Evolutionary conservation across 1,140 invertebrate genomes (phyloP), one percentile per base, ranked within the genome.

Genomic region (Cydia splendana): DNA sequence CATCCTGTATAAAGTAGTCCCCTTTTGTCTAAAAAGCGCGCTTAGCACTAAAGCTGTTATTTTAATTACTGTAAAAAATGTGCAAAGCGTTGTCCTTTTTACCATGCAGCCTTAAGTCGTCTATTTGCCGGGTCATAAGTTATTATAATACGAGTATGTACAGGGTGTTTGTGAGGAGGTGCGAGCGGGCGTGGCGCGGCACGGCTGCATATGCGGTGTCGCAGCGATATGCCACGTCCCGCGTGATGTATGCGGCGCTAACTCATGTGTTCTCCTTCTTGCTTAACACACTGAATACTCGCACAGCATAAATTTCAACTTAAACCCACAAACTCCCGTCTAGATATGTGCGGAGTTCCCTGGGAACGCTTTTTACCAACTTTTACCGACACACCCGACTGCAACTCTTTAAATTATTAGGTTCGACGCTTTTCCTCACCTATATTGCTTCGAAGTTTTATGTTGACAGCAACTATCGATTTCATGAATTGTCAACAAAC

Each of bases 251-350:
- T 90, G 88, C 80, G 85, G 82, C 81, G 86, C 87, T 87, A 87
- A 87, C 86, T 85, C 80, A 77, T 81, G 28, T 53, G 82, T 88
- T 82, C 84, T 87, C 85, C 85, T 88, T 85, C 88, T 90, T 91
- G 85, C 88, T 88, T 87, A 86, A 81, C 87, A 88, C 83, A 81
- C 83, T 84, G 82, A 87, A 87, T 83, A 82, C 83, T 87, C 83
- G 75, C 87, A 84, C 85, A 82, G 85, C 83, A 91, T 91, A 90
- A 91, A 91, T 91, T 91, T 85, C 82, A 88, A 90, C 83, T 88
- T 84, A 87, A 90, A 87, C 85, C 85, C 84, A 83, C 85, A 88
- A 71, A 88, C 84, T 88, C 86, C 81, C 82, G 79, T 84, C 87
- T 83, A 87, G 87, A 87, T 87, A 90, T 87, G 84, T 87, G 83